Evolutionary conservation across 2,113 vertebrate genomes (phyloP).

Genomic region (Equus przewalskii): DNA sequence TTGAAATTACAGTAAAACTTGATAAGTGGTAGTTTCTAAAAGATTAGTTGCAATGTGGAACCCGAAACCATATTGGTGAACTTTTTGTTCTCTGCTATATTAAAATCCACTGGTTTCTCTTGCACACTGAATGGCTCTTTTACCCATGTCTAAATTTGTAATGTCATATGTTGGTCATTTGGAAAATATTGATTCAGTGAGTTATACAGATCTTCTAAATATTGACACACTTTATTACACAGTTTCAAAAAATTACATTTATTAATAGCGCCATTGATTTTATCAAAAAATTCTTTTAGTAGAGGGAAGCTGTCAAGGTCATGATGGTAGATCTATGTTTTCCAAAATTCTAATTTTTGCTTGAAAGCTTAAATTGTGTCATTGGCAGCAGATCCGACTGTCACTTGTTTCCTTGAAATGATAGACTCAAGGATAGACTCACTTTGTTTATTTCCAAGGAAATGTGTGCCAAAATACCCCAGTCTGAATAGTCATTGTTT

Average conservation of each 20-base stretch:
- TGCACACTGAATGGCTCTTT: background rate
- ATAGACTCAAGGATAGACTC: background rate
- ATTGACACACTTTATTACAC: background rate
- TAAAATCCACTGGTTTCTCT: background rate
- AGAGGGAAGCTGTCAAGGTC: background rate
- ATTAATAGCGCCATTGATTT: background rate
- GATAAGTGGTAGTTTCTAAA: background rate
- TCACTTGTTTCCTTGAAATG: background rate
- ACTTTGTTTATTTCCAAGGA: conserved; percentile 23
- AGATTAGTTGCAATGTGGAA: background rate
- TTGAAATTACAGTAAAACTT: background rate
- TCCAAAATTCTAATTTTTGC: background rate
- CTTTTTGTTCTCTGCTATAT: background rate
- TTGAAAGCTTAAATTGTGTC: background rate
- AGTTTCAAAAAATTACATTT: background rate
- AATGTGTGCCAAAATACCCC: background rate
- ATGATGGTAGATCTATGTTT: background rate
- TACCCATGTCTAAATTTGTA: background rate
- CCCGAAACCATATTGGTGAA: background rate
- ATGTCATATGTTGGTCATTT: background rate
- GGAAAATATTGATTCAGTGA: background rate
- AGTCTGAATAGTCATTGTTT: background rate
- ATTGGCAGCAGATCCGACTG: background rate
- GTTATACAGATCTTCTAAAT: background rate
- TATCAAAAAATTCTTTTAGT: background rate